Evolutionary conservation across 2,888 invertebrate genomes (phyloP).

Genomic region (Alsophila aescularia): DNA sequence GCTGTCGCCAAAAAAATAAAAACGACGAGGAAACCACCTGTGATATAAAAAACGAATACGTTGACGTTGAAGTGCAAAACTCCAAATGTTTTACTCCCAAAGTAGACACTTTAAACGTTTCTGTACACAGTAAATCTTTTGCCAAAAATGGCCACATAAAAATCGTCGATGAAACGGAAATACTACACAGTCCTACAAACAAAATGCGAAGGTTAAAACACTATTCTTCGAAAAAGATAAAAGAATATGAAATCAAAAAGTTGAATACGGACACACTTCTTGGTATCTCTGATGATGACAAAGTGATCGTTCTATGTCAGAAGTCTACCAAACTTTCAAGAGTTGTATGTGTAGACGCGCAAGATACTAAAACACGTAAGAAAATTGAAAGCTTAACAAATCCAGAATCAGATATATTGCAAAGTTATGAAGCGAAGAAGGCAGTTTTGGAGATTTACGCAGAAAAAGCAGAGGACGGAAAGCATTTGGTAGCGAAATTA

Average conservation of each 20-base stretch:
- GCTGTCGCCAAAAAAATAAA: slow-evolving; percentile 42
- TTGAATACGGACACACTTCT: slow-evolving; percentile 43
- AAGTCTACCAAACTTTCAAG: neutral
- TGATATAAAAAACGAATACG: slow-evolving; percentile 46
- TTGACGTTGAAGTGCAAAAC: slow-evolving; percentile 58
- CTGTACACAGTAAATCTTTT: slow-evolving; percentile 31
- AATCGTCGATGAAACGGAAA: slow-evolving; percentile 14
- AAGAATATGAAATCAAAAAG: slow-evolving; percentile 7
- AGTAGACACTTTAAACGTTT: slow-evolving; percentile 37
- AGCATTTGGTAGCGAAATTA: slow-evolving; percentile 60
- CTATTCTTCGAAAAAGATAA: neutral
- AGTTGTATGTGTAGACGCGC: neutral
- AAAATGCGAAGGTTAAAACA: slow-evolving; percentile 37
- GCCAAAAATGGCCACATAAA: slow-evolving; percentile 11
- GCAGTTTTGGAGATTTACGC: slow-evolving; percentile 73
- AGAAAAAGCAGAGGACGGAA: slow-evolving; percentile 52
- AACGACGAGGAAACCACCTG: slow-evolving; percentile 54
- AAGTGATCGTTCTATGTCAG: slow-evolving; percentile 41
- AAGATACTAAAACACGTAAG: neutral
- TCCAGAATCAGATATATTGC: slow-evolving; percentile 57
- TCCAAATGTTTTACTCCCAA: slow-evolving; percentile 41
- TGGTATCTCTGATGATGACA: slow-evolving; percentile 42
- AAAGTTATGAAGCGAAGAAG: slow-evolving; percentile 68
- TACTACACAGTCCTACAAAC: slow-evolving; percentile 9
- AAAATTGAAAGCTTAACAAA: slow-evolving; percentile 9